phyloP scores from a whole-genome alignment of 2,113 vertebrate species.

The Podarcis raffonei region DNA sequence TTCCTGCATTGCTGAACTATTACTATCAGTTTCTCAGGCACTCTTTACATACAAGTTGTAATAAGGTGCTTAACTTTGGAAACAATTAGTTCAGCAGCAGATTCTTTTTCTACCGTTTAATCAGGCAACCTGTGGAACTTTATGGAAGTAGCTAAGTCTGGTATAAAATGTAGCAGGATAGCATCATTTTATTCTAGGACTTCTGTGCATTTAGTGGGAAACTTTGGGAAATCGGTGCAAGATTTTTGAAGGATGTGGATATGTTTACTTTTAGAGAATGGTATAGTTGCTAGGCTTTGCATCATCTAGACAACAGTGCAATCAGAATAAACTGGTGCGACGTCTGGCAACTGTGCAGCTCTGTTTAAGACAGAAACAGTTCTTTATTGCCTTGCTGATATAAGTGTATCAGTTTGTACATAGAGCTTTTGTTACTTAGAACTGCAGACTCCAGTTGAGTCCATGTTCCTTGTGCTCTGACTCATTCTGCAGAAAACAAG shows the following conservation, averaged over 20 bases:
- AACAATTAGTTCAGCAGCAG: neutral
- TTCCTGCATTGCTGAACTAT: neutral
- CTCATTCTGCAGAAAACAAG: neutral
- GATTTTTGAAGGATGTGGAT: too few species aligned
- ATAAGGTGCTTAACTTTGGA: neutral
- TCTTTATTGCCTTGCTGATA: neutral
- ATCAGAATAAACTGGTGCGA: neutral
- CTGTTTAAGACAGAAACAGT: neutral
- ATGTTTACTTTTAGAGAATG: neutral
- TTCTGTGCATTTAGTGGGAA: neutral
- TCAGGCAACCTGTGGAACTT: neutral
- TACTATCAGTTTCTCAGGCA: neutral
- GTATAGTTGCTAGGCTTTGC: neutral
- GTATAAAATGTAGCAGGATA: neutral
- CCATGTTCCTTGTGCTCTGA: neutral
- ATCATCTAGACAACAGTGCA: neutral
- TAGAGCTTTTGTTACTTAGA: slow-evolving; percentile 35
- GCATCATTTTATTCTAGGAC: neutral
- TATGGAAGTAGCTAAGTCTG: neutral
- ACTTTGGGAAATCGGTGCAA: neutral
- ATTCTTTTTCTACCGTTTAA: neutral
- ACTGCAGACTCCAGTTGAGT: neutral
- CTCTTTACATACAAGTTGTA: neutral
- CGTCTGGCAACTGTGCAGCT: neutral
- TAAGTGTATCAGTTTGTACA: slow-evolving; percentile 10